Conservation (phyloP, 2,113 vertebrate species). For the Chlamydotis undulata region DNA sequence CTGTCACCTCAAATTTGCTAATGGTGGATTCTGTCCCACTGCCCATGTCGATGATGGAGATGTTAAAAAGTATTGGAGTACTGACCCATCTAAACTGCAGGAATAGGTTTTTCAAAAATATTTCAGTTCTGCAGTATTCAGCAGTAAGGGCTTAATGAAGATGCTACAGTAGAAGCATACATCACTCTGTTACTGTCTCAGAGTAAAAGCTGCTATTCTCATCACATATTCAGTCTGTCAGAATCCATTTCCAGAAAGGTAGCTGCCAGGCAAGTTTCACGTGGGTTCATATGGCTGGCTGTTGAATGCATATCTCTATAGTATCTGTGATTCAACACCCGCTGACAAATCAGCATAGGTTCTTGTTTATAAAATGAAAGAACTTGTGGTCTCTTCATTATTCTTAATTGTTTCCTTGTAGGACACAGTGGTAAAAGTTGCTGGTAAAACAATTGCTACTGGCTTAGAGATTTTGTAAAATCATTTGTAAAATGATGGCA, state of each 20-base stretch:
- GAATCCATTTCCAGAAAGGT: slow-evolving; percentile 32
- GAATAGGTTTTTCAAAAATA: not conserved
- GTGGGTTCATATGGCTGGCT: not conserved
- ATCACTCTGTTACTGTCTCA: not conserved
- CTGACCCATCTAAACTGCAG: not conserved
- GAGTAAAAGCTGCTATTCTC: slow-evolving; percentile 25
- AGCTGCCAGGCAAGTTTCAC: slow-evolving; percentile 28
- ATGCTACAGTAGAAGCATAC: not conserved
- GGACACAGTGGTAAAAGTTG: not conserved
- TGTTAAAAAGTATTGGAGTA: not conserved
- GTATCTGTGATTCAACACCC: not conserved
- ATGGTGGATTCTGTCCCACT: not conserved
- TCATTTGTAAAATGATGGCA: not conserved
- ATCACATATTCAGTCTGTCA: slow-evolving; percentile 24
- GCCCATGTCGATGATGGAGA: not conserved
- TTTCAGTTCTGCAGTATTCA: not conserved
- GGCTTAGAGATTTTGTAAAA: not conserved
- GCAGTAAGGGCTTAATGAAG: not conserved
- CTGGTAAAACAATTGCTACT: not conserved
- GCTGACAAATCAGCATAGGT: not conserved
- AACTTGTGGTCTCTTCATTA: not conserved
- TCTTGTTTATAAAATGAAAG: not conserved
- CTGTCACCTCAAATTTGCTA: not conserved
- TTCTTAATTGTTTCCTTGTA: not conserved
- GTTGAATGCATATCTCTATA: not conserved